Base-by-base conservation (phyloP, 2,888 invertebrate genomes). In the Embidobia sp. region DNA sequence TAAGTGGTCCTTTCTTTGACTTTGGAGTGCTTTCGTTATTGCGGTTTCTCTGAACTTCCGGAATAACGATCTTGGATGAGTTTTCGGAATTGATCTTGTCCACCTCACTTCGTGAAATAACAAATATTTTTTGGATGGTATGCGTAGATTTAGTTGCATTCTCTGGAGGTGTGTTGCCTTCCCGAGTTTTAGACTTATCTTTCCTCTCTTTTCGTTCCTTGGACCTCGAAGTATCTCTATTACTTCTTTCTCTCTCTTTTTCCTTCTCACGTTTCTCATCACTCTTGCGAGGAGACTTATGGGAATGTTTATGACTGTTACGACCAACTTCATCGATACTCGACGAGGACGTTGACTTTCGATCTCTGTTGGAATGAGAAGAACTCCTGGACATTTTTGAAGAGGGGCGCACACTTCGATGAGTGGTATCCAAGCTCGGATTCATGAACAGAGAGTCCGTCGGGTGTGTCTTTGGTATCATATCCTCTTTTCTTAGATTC, bases 61-160 rank as follows among this genome's bases (percentile, higher is more conserved):
- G 66, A 8, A 79, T 31, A 1, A 33, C 31, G 1, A 78, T 79
- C 10, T 79, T 82, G 5, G 73, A 7, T 53, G 66, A 7, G 46
- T 64, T 59, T 13, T 48, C 78, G 0, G 66, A 74, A 48, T 74
- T 74, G 0, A 78, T 78, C 33, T 74, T 55, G 16, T 77, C 53
- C 6, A 75, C 26, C 44, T 63, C 27, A 33, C 69, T 42, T 57
- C 79, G 51, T n/a, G 72, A 31, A 44, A 73, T 46, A 15, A 76
- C 48, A 40, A 69, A 64, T 37, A 80, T 15, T 44, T 77, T 77
- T 5, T 77, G 70, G 5, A 70, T 35, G 3, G 64, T 37, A 13
- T 61, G 48, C 0, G 15, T 1, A 0, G 48, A 19, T 37, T 77
- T 67, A 2, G 8, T 3, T 5, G 55, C 5, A 29, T 3, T 37